Evolutionary conservation across 2,113 vertebrate genomes (phyloP), one percentile per base, ranked within the genome.

Genomic region (Tor tambroides): DNA sequence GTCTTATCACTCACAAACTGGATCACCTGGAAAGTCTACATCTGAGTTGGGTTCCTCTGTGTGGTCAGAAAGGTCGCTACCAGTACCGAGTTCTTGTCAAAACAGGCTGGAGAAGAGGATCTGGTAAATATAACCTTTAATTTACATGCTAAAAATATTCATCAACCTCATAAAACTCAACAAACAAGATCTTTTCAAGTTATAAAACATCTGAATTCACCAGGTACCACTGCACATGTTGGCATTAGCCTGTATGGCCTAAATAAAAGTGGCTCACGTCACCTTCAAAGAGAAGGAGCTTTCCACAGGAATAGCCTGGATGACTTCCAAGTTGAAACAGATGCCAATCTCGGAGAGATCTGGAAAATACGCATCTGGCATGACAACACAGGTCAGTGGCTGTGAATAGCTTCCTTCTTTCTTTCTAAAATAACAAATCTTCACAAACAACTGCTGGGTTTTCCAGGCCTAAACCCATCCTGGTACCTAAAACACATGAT

Each of bases 361-460:
- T 96, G 95, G 95, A 96, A 96, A 92, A 96, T 96, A 43, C 92
- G 92, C 54, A 91, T 96, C 83, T 96, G 96, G 96, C 96, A 96
- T 51, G 95, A 96, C 87, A 96, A 96, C 91, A 96, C 96, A 86
- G 96, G 96, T 96, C 88, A 21, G 26, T 21, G 28, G 6, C 61
- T 10, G 7, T 28, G 71, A 77, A 71, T 23, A 54, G 28, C 17
- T 30, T 23, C 30, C n/a, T 56, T 43, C 23, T 6, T 43, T 69
- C 15, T 63, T 26, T 56, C 21, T 75, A 63, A 3, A 87, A 41
- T 87, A 10, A 30, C 23, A 19, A 23, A 83, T 23, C 23, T 32
- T 74, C 26, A 41, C 41, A 75, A 79, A 72, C 14, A 41, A 61
- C 11, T 38, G 8, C 2, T 56, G 3, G 61, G 49, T 76, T 4